phyloP scores from a whole-genome alignment of 2,888 invertebrate genomes.

The Heliconius erato region DNA sequence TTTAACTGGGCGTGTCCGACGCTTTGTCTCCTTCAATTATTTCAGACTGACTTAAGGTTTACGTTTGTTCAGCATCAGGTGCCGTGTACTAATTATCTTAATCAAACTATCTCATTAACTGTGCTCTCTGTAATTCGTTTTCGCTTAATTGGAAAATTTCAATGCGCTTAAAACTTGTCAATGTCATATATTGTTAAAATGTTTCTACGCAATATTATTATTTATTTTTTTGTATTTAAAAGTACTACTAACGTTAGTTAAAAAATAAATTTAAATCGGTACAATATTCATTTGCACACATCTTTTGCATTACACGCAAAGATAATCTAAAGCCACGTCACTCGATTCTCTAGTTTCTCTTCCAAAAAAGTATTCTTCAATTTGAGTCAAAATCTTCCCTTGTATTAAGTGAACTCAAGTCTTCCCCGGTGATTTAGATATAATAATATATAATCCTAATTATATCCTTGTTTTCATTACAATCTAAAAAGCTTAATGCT shows the following conservation, averaged over 20 bases:
- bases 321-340: not conserved
- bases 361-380: not conserved
- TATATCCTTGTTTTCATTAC: not conserved
- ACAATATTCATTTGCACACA: no score
- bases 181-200: slow-evolving; percentile 4
- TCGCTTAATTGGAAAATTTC: not conserved
- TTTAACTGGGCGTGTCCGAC: slow-evolving; percentile 29
- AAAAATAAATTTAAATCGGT: not conserved
- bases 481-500: not conserved
- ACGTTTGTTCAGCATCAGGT: slow-evolving; percentile 23
- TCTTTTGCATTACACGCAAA: no score
- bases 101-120: not conserved
- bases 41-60: slow-evolving; percentile 11
- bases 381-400: not conserved
- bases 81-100: slow-evolving; percentile 2
- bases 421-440: not conserved
- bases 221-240: not conserved
- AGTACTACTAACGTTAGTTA: not conserved
- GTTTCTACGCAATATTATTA: not conserved
- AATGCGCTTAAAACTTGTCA: not conserved
- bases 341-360: not conserved
- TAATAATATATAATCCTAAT: not conserved
- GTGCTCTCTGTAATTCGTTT: not conserved
- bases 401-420: no score
- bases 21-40: slow-evolving; percentile 26